Conservation (phyloP, 53 echinoderm and acorn worm genomes). For the Mesocentrotus franciscanus region DNA sequence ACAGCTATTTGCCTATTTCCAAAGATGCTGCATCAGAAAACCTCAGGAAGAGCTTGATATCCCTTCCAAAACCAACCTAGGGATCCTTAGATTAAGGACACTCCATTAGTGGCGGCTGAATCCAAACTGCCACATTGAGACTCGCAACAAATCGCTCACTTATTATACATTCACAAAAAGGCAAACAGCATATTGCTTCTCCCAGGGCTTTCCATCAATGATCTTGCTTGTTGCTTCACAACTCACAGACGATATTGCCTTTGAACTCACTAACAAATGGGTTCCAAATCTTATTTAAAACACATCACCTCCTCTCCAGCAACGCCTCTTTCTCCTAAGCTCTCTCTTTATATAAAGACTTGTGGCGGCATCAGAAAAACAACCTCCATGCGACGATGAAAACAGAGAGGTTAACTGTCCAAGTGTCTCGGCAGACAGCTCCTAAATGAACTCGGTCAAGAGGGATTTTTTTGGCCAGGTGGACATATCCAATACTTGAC, state of each 20-base stretch:
- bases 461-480: slow-evolving; percentile 31
- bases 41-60: neutral
- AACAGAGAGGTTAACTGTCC: slow-evolving; percentile 1
- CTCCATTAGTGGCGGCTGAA: neutral
- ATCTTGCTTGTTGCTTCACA: neutral
- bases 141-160: neutral
- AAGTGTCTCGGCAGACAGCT: neutral
- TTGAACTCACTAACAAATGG: neutral
- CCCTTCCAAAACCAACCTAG: neutral
- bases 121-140: neutral
- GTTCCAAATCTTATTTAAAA: slow-evolving; percentile 16
- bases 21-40: neutral
- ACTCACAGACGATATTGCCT: neutral
- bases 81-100: neutral
- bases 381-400: neutral
- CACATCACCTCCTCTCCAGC: neutral
- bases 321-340: neutral
- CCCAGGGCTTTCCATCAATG: neutral
- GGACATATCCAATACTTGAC: slow-evolving; percentile 42
- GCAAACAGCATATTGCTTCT: neutral
- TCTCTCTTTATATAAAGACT: neutral
- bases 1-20: neutral
- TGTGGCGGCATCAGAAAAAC: neutral
- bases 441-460: slow-evolving; percentile 20
- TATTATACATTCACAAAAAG: neutral